Evolutionary conservation across 2,797 vertebrate species (phyloP), one percentile per base, ranked within the genome.

Genomic region (Pteropus rufus): DNA sequence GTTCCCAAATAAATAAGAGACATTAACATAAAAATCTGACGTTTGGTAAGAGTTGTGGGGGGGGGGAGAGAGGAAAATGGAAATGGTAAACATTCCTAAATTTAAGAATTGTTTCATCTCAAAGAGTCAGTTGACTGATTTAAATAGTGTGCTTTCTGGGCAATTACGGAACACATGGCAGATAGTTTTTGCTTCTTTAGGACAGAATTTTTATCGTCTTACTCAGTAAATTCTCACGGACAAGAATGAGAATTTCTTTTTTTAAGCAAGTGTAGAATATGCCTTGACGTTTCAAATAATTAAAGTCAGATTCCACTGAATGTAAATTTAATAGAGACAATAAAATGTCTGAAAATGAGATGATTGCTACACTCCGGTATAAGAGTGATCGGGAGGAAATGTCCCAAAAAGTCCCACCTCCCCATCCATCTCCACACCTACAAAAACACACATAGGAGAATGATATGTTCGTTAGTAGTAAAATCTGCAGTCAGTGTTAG

Each of bases 161-260:
- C 46, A 65, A 24, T 5, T 34, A 56, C 0, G 24, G 31, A 44
- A 39, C 21, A 70, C 0, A 18, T 0, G 10, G 82, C 44, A 80
- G 82, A 84, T 58, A 79, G 65, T 94, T 79, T 95, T 95, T 36
- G 67, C 36, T 92, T 93, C 96, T 64, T 34, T 5, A 44, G 34
- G 39, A 75, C 29, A 46, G 81, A 49, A 34, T 93, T 16, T 10
- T 3, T 31, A 52, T 41, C 52, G 15, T 11, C 36, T 69, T 9
- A 69, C 36, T 91, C 89, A 3, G 36, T 49, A 92, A 90, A 76
- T 73, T 10, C 52, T 84, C 95, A 86, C 9, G 7, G 64, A 69
- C 88, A 96, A 81, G 72, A 94, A 62, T 5, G 60, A 36, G 58
- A 31, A 69, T 62, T 87, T 84, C 60, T 92, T 39, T 58, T 89